Evolutionary conservation across 92 coral and sea anemone genomes (phyloP), one percentile per base, ranked within the genome.

Genomic region (Palythoa heliodiscus): DNA sequence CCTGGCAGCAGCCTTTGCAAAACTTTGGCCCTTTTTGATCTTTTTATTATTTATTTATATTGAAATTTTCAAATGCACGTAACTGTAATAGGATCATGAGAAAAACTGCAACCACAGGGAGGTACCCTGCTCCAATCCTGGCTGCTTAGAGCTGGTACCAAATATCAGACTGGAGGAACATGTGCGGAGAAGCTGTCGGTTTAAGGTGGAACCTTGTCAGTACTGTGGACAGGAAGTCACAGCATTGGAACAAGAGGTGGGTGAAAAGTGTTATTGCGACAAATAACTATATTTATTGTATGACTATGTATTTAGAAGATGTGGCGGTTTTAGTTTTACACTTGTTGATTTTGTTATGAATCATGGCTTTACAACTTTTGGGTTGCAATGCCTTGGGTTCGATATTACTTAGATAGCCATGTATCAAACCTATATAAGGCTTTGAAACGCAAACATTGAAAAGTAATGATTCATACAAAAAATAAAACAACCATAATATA

Each of bases 41-140:
- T 17, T 11, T 22, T 22, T 20, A 64, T 19, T 3, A 64, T 4
- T 14, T 2, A 9, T 19, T 17, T 64, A 9, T 14, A 19, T 11
- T 64, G 11, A 64, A 16, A 16, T 14, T 15, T n/a, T 15, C 22
- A 66, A 63, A 63, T 16, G 7, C 19, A 19, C 19, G 70, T 4
- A 67, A 67, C 20, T 67, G 13, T 25, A 23, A 67, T 22, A 94
- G 98, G 93, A 92, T 7, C 98, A 94, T 70, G 63, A 80, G 17
- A 24, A 48, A 1, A 16, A 69, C 8, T 94, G 98, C 73, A 73
- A 76, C 11, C 93, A 77, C 82, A 70, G 75, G 24, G 93, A 89
- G 29, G 73, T 90, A 38, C 88, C 68, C 23, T 94, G 98, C 48
- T 84, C 87, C 7, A 94, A 94, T 76, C 63, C 87, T 40, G 95